Percentiles rank a stretch among this genome's conserved stretches.
Conservation (phyloP, 2,797 vertebrate genomes). For the Fundulus diaphanus region DNA sequence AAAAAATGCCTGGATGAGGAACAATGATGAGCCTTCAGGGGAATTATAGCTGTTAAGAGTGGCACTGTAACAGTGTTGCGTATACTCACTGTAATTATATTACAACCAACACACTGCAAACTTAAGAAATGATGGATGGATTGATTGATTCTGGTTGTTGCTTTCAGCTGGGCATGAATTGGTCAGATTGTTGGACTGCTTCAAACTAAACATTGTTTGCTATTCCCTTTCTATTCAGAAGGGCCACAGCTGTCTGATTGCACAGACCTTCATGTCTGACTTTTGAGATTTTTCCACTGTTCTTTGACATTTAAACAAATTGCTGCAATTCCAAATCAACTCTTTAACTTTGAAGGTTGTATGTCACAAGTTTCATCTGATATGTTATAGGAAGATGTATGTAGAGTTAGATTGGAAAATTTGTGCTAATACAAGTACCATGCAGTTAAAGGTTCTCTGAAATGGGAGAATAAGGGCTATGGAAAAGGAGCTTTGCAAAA, state of each 20-base stretch:
- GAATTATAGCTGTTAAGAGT: background rate
- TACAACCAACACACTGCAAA: slow-evolving; percentile 20
- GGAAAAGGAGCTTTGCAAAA: background rate
- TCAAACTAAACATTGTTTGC: slow-evolving; percentile 17
- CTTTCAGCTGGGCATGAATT: slow-evolving; percentile 27
- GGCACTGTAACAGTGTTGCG: slow-evolving; percentile 9
- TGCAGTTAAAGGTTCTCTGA: slow-evolving; percentile 3
- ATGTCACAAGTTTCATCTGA: background rate
- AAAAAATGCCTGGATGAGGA: background rate
- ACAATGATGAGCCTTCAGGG: background rate
- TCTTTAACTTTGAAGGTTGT: slow-evolving; percentile 3
- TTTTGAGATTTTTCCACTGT: slow-evolving; percentile 5
- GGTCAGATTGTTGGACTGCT: slow-evolving; percentile 41
- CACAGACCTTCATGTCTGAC: slow-evolving; percentile 21
- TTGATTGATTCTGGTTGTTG: slow-evolving; percentile 30
- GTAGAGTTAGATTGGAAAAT: background rate
- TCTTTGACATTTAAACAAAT: slow-evolving; percentile 6
- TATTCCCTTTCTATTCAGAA: slow-evolving; percentile 20
- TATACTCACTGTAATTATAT: slow-evolving; percentile 34
- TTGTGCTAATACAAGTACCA: slow-evolving; percentile 5
- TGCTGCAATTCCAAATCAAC: background rate
- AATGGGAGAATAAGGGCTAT: background rate
- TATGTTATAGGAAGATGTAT: background rate
- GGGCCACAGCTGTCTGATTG: slow-evolving; percentile 7
- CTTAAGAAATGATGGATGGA: slow-evolving; percentile 2